Evolutionary conservation across 1,140 invertebrate species (phyloP), one percentile per base, ranked within the genome.

Genomic region (Nasonia giraulti): DNA sequence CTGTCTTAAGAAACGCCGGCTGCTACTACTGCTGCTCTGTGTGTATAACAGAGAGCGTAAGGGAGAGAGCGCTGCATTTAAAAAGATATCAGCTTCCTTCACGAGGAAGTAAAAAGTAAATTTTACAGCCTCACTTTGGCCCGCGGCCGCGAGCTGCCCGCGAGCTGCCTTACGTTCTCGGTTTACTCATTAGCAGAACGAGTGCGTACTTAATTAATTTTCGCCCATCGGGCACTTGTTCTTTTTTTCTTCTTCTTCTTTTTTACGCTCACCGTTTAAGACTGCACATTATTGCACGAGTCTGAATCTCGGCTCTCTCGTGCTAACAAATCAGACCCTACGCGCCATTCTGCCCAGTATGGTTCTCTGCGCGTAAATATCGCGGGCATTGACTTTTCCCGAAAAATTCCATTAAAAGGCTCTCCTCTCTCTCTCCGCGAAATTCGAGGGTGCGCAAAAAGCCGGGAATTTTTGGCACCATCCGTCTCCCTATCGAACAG

Each of bases 41-140:
- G 27, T 71, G 2, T 71, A 71, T 71, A 71, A 27, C 27, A 27
- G 7, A 33, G 44, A 12, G 44, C 44, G 44, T 47, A 47, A 47
- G 8, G 17, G 50, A 17, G 20, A 62, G 55, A 62, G 5, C 14
- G 55, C 55, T 75, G 12, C 73, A 75, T 62, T 78, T 78, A 78
- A 78, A 78, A 78, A 78, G 76, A 55, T 33, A 78, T 78, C 7
- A 78, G 47, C 44, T 78, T 78, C 44, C 44, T 23, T 27, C 73
- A 37, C 37, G 73, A 62, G 76, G 23, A 55, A 78, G 47, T 78
- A 55, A 50, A n/a, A 55, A 78, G 47, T 50, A 27, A 62, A 78
- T 78, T 76, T 78, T 78, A 78, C 76, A 27, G 23, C 76, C 23
- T 10, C 14, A 27, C 11, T 78, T 12, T 55, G 10, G 44, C 47